Evolutionary conservation across 2,888 invertebrate species (phyloP).

Genomic region (Stenchaetothrips biformis): DNA sequence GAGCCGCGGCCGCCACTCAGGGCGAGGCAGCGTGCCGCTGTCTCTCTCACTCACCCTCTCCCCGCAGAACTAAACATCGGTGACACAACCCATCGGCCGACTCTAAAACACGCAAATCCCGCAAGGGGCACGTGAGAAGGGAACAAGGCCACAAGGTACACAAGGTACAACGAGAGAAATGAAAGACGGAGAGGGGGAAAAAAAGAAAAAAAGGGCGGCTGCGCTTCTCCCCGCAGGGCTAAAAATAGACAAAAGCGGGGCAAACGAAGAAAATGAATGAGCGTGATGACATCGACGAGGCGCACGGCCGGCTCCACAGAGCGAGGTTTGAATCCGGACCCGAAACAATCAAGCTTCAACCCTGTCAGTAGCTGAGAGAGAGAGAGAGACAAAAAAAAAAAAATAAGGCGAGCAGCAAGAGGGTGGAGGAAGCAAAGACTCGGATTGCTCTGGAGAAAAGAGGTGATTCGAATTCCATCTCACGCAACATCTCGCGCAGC

Average conservation of each 20-base stretch:
- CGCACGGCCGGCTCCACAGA: too few relatives aligned
- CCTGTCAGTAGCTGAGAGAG: not conserved
- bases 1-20: not conserved
- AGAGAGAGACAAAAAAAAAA: not conserved
- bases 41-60: constrained; percentile 19
- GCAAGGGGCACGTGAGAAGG: not conserved
- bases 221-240: too few relatives aligned
- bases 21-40: too few relatives aligned
- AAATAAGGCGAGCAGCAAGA: not conserved
- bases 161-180: not conserved
- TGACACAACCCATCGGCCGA: not conserved
- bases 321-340: too few relatives aligned
- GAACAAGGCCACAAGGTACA: too few relatives aligned
- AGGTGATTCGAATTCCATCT: not conserved
- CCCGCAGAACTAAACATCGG: constrained; percentile 19
- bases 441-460: not conserved
- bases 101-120: constrained; percentile 18
- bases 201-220: not conserved
- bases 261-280: too few relatives aligned
- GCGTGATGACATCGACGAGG: too few relatives aligned
- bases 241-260: too few relatives aligned
- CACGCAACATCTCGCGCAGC: not conserved
- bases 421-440: not conserved
- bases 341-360: too few relatives aligned
- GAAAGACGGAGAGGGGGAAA: not conserved